Evolutionary conservation across 2,113 vertebrate genomes (phyloP).

Genomic region (Entosphenus tridentatus): DNA sequence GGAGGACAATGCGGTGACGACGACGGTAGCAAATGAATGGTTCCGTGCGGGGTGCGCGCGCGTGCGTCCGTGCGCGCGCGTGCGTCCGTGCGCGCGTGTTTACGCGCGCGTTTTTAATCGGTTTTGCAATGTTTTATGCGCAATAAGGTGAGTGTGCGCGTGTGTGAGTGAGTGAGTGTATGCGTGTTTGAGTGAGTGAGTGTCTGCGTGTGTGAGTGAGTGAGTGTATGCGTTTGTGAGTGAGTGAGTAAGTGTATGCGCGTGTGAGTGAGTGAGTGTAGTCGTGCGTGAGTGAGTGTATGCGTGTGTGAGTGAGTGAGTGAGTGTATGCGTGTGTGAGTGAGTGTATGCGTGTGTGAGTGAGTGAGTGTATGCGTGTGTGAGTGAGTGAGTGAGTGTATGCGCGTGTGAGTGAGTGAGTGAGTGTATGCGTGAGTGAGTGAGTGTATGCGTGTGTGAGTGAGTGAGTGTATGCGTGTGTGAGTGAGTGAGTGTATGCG

Average conservation of each 20-base stretch:
- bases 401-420: background rate
- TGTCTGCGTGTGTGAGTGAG: background rate
- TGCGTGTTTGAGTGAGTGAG: background rate
- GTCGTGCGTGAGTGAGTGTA: background rate
- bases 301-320: background rate
- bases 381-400: background rate
- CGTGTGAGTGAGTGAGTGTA: background rate
- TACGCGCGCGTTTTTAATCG: too few species aligned
- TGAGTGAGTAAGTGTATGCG: background rate
- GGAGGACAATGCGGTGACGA: too few species aligned
- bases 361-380: background rate
- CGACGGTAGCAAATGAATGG: too few species aligned
- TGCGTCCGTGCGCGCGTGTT: too few species aligned
- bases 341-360: too few species aligned
- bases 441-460: background rate
- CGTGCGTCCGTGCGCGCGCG: too few species aligned
- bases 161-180: background rate
- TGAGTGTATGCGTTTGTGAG: background rate
- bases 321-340: background rate
- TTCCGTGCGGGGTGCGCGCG: too few species aligned
- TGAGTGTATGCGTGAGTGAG: background rate
- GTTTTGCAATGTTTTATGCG: too few species aligned
- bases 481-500: background rate
- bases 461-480: background rate
- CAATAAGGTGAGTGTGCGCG: background rate